Percentiles rank a stretch among this genome's conserved stretches.
These are phyloP conservation scores for Corbicula japonica DNA, from an alignment of 2,888 invertebrate genomes.

Conservation along the genomic window DNA sequence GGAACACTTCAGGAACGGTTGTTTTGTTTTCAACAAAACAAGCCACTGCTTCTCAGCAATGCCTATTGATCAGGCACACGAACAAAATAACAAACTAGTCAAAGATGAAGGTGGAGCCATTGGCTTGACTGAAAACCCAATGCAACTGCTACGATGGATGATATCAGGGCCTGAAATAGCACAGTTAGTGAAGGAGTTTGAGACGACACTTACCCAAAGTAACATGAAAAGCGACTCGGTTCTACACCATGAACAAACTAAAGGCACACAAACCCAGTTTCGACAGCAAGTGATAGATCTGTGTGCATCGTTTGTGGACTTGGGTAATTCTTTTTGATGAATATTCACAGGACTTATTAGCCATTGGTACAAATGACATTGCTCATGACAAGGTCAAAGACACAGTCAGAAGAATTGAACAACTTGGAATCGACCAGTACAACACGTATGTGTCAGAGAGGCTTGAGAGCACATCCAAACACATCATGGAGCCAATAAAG, in stretches of 20 bases:
- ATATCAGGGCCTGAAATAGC: constrained; percentile 61
- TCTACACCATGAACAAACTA: background rate
- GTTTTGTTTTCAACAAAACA: constrained; percentile 67
- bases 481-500: background rate
- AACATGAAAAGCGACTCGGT: background rate
- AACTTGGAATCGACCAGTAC: constrained; percentile 14
- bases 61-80: constrained; percentile 69
- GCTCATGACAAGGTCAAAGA: constrained; percentile 5
- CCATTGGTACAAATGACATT: constrained; percentile 15
- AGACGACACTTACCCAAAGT: background rate
- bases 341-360: background rate
- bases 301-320: background rate
- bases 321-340: constrained; percentile 41
- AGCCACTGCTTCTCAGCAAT: constrained; percentile 52
- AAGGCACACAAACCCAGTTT: constrained; percentile 10
- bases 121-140: constrained; percentile 62
- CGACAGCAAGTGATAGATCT: constrained; percentile 1
- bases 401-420: constrained; percentile 16
- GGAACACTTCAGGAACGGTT: constrained; percentile 56
- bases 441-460: constrained; percentile 8
- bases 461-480: constrained; percentile 1
- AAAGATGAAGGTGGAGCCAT: constrained; percentile 72
- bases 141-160: constrained; percentile 70
- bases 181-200: constrained; percentile 37
- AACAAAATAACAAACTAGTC: constrained; percentile 69